Conservation (phyloP, 1,140 invertebrate species). For the Drosophila nigromelanica region DNA sequence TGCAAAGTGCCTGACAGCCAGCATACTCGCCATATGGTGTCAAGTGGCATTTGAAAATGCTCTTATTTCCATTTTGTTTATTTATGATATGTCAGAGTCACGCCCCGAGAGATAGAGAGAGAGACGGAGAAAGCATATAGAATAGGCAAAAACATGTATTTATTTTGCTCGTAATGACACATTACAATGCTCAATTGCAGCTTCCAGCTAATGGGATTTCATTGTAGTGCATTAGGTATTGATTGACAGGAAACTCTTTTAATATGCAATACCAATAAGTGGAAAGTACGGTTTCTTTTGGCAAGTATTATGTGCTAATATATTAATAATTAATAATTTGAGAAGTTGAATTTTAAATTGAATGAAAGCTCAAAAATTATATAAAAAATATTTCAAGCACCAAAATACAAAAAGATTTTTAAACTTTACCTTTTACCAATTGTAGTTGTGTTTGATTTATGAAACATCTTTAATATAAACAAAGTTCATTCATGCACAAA, state of each 20-base stretch:
- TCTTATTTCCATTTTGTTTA: slow-evolving; percentile 73
- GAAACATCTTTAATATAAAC: too few species aligned
- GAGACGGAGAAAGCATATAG: not conserved
- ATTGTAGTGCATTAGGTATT: slow-evolving; percentile 1
- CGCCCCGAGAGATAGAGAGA: not conserved
- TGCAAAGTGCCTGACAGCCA: slow-evolving; percentile 39
- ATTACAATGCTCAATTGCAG: slow-evolving; percentile 13
- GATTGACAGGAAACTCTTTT: slow-evolving; percentile 2
- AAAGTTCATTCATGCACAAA: too few species aligned
- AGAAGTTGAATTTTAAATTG: too few species aligned
- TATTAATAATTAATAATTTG: too few species aligned
- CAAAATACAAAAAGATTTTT: too few species aligned
- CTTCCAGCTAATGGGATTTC: not conserved
- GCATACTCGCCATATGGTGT: slow-evolving; percentile 74
- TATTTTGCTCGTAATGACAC: slow-evolving; percentile 9
- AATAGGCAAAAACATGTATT: slow-evolving; percentile 4
- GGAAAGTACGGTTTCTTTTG: too few species aligned
- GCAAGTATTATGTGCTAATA: too few species aligned
- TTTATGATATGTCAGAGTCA: slow-evolving; percentile 48
- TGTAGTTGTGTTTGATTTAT: too few species aligned
- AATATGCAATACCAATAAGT: not conserved
- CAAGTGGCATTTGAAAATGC: slow-evolving; percentile 81
- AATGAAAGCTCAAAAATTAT: too few species aligned
- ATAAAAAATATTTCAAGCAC: too few species aligned
- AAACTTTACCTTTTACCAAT: too few species aligned